These are phyloP conservation scores for Hyperopisus bebe DNA, from an alignment of 2,113 vertebrate genomes.

Conservation along the genomic window DNA sequence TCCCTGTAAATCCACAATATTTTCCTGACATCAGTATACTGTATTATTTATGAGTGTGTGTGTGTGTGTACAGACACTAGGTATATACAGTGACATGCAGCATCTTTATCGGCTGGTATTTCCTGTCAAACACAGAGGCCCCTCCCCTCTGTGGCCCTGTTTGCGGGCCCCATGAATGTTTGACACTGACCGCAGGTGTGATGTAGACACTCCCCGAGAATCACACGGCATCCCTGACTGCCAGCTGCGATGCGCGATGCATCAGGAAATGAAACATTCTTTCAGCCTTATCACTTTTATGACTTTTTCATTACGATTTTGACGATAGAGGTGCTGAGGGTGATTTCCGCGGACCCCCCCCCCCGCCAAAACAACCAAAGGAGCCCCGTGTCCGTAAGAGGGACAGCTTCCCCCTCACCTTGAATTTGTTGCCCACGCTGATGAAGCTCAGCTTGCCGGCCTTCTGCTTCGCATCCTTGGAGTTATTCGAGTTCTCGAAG, in stretches of 20 bases:
- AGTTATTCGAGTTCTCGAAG: slow-evolving; percentile 81
- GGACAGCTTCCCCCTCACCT: slow-evolving; percentile 59
- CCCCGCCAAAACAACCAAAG: neutral
- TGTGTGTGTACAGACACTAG: neutral
- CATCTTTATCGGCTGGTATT: neutral
- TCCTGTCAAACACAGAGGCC: neutral
- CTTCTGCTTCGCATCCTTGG: slow-evolving; percentile 86
- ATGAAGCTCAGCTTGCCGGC: slow-evolving; percentile 95
- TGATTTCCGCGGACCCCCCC: neutral
- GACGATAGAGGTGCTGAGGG: neutral
- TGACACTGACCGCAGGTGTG: neutral
- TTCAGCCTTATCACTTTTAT: neutral
- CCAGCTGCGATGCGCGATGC: neutral
- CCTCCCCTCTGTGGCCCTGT: neutral
- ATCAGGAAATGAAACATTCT: neutral
- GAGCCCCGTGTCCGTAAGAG: neutral
- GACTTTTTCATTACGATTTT: neutral
- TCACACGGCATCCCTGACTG: neutral
- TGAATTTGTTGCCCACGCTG: slow-evolving; percentile 97
- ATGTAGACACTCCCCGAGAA: neutral
- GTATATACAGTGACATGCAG: neutral
- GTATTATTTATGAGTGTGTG: neutral
- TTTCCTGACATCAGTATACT: neutral
- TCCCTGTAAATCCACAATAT: neutral
- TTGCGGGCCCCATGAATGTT: neutral